Percentiles rank a stretch among this genome's conserved stretches.
Conservation (phyloP, 2,797 vertebrate species). For the Ceryle rudis region DNA sequence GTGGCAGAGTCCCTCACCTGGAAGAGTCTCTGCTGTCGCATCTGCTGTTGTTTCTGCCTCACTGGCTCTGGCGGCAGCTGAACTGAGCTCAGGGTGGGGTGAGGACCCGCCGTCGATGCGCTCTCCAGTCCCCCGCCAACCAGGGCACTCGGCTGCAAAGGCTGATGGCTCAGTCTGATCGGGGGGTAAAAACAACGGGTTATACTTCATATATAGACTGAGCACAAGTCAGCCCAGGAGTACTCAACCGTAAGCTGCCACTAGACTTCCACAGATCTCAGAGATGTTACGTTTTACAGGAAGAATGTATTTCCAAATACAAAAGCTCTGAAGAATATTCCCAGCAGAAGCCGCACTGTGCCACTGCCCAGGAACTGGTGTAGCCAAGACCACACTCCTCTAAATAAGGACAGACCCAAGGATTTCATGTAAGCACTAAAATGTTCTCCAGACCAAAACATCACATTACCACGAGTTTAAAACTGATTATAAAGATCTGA, state of each 20-base stretch:
- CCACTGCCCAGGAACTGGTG: too few species aligned
- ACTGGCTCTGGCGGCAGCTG: constrained; percentile 71
- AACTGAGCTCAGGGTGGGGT: constrained; percentile 32
- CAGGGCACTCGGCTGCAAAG: constrained; percentile 74
- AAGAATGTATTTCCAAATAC: neutral
- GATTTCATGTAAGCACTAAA: neutral
- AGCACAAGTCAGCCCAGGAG: neutral
- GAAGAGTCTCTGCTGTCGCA: constrained; percentile 74
- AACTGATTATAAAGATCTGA: neutral
- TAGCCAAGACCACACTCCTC: neutral
- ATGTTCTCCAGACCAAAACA: neutral
- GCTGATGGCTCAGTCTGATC: constrained; percentile 77
- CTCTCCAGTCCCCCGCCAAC: constrained; percentile 67
- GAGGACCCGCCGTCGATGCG: constrained; percentile 24
- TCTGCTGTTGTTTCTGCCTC: constrained; percentile 73
- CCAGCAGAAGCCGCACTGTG: rapidly evolving
- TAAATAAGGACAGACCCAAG: neutral
- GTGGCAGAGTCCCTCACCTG: constrained; percentile 67
- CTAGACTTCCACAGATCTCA: too few species aligned
- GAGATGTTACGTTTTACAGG: neutral
- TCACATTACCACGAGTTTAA: neutral
- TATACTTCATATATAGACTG: neutral
- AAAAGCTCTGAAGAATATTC: neutral
- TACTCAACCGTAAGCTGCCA: neutral
- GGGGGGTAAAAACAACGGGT: neutral